A percentile compares a stretch with the other conserved stretches of the same genome.
phyloP scores from a whole-genome alignment of 1,140 invertebrate genomes.

The Meloidogyne floridensis region DNA sequence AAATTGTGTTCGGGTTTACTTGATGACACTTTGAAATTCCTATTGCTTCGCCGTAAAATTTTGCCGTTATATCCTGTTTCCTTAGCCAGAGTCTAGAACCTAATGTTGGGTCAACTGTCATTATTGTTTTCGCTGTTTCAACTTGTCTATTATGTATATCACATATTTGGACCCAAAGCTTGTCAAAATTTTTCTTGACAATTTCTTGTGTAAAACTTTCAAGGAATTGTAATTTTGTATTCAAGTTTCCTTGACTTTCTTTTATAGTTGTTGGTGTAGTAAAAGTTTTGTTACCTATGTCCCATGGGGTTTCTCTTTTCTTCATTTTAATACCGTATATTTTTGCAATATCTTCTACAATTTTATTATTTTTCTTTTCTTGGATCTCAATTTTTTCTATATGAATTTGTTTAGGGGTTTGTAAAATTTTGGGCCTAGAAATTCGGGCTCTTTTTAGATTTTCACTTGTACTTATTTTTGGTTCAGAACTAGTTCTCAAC shows the following conservation, averaged over 20 bases:
- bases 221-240: not conserved
- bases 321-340: conserved; percentile 1
- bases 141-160: too few relatives aligned
- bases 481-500: too few relatives aligned
- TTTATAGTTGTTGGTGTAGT: not conserved
- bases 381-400: not conserved
- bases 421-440: not conserved
- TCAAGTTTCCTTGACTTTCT: not conserved
- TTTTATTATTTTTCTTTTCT: not conserved
- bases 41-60: not conserved
- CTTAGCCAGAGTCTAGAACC: not conserved
- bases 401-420: not conserved
- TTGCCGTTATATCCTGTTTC: not conserved
- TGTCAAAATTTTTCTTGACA: not conserved
- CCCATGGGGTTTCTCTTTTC: too few relatives aligned
- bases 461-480: too few relatives aligned
- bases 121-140: too few relatives aligned
- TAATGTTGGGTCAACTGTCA: too few relatives aligned
- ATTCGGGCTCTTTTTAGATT: too few relatives aligned
- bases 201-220: not conserved
- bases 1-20: conserved; percentile 3
- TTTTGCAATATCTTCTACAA: not conserved
- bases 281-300: not conserved
- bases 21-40: not conserved
- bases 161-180: not conserved